Evolutionary conservation across 1,140 invertebrate genomes (phyloP).

Genomic region (Macrobrachium nipponense): DNA sequence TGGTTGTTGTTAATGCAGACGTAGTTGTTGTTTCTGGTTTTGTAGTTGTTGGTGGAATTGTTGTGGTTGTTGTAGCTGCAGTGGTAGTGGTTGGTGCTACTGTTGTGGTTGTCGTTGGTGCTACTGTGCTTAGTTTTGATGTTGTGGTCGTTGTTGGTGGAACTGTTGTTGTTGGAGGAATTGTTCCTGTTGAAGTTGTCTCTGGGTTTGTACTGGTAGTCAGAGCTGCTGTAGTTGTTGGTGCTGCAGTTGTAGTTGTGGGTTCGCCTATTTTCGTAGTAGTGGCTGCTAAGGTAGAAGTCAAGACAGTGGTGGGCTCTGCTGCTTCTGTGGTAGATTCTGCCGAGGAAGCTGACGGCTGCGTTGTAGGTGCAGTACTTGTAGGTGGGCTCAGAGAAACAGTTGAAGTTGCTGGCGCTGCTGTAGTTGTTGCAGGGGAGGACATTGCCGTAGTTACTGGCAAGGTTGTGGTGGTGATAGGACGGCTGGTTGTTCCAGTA

Average conservation of each 20-base stretch:
- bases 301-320: not conserved
- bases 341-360: not conserved
- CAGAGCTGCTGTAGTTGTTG: not conserved
- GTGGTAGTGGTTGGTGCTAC: too few relatives aligned
- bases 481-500: not conserved
- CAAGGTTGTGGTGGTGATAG: not conserved
- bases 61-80: too few relatives aligned
- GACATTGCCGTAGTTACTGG: not conserved
- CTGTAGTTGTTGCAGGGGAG: not conserved
- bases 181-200: not conserved
- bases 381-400: not conserved
- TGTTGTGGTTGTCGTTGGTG: not conserved
- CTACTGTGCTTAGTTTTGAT: not conserved
- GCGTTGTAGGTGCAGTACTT: not conserved
- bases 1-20: too few relatives aligned
- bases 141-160: not conserved
- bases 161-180: slow-evolving; percentile 12
- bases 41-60: too few relatives aligned
- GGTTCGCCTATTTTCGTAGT: not conserved
- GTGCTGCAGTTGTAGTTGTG: slow-evolving; percentile 16
- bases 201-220: not conserved
- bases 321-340: not conserved
- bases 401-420: not conserved
- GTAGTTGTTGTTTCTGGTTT: too few relatives aligned
- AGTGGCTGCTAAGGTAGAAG: not conserved